These are phyloP conservation scores for Hoplostethus atlanticus DNA, from an alignment of 2,797 vertebrate genomes.

Conservation along the genomic window DNA sequence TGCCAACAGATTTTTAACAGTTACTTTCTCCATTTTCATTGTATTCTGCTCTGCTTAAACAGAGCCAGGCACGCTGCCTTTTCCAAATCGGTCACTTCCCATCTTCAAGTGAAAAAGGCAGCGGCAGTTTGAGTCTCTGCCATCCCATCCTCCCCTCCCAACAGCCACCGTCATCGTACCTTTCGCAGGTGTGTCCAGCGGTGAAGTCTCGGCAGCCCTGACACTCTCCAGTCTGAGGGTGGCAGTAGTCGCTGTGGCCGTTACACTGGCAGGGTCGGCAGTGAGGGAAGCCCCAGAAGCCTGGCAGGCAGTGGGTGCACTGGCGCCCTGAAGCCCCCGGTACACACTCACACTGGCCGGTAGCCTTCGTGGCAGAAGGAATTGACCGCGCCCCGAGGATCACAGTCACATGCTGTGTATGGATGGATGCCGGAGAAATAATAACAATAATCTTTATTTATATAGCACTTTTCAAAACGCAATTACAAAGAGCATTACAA, in stretches of 20 bases:
- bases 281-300: slow-evolving; percentile 95
- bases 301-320: slow-evolving; percentile 91
- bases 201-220: slow-evolving; percentile 91
- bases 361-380: slow-evolving; percentile 88
- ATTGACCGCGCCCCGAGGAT: slow-evolving; percentile 85
- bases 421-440: not conserved
- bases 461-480: no score
- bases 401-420: slow-evolving; percentile 90
- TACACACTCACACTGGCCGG: slow-evolving; percentile 92
- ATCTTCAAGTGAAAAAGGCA: no score
- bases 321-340: slow-evolving; percentile 88
- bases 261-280: slow-evolving; percentile 95
- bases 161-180: slow-evolving; percentile 76
- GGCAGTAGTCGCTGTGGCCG: slow-evolving; percentile 90
- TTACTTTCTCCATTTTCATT: no score
- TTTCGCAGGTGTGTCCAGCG: slow-evolving; percentile 91
- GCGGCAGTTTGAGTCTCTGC: no score
- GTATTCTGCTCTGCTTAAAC: no score
- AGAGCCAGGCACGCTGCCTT: no score
- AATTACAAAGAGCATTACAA: no score
- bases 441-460: no score
- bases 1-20: no score
- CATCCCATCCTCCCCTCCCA: not conserved
- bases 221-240: slow-evolving; percentile 90
- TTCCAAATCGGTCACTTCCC: no score